A percentile compares a stretch with the other conserved stretches of the same genome.
These are phyloP conservation scores for Atractosteus spatula DNA, from an alignment of 2,113 vertebrate genomes.

Conservation along the genomic window DNA sequence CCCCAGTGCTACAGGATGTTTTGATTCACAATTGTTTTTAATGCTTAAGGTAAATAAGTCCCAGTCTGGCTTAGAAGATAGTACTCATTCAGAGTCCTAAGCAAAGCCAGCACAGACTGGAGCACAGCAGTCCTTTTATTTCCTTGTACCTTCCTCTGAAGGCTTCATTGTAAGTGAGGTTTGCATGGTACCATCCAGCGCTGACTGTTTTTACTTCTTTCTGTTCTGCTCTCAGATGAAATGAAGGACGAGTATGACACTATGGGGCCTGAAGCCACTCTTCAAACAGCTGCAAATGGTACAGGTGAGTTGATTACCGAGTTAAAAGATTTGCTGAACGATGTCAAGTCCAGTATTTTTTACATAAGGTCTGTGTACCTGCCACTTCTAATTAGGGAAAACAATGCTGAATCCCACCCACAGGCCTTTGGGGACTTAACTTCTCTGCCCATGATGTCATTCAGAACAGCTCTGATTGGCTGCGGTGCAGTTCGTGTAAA, in stretches of 20 bases:
- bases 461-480: constrained; percentile 47
- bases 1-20: constrained; percentile 50
- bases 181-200: constrained; percentile 46
- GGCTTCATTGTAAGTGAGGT: constrained; percentile 45
- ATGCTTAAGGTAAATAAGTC: constrained; percentile 87
- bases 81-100: constrained; percentile 72
- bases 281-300: constrained; percentile 86
- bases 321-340: no score
- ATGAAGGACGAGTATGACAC: constrained; percentile 96
- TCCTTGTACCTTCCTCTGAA: constrained; percentile 48
- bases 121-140: constrained; percentile 63
- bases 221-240: constrained; percentile 81
- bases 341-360: no score
- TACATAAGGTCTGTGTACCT: constrained; percentile 21
- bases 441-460: constrained; percentile 58
- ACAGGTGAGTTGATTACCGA: constrained; percentile 79
- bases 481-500: constrained; percentile 35
- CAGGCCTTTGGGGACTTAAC: constrained; percentile 27
- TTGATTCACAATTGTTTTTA: constrained; percentile 66
- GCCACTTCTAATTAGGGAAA: constrained; percentile 50
- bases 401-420: constrained; percentile 37
- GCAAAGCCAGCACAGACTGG: constrained; percentile 66
- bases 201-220: constrained; percentile 22
- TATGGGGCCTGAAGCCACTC: constrained; percentile 83
- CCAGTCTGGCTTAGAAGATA: constrained; percentile 64